Evolutionary conservation across 2,113 vertebrate genomes (phyloP).

Genomic region (Protomyctophum bolini): DNA sequence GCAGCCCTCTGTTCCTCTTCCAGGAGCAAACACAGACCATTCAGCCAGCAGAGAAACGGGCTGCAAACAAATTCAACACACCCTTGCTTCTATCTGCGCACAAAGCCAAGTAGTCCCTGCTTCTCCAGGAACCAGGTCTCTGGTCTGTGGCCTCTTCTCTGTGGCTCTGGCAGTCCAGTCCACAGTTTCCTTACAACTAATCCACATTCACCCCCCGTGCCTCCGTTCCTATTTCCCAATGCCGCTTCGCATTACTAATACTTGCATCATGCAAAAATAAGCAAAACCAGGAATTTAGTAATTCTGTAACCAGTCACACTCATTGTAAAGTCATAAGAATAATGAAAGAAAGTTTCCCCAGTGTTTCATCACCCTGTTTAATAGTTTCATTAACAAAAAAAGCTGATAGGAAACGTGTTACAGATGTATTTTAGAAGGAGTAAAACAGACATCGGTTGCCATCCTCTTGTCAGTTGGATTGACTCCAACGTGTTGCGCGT

Average conservation of each 20-base stretch:
- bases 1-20: conserved; percentile 79
- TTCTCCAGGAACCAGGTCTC: conserved; percentile 58
- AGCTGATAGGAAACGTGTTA: conserved; percentile 35
- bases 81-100: conserved; percentile 45
- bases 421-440: conserved; percentile 9
- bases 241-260: conserved; percentile 72
- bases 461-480: conserved; percentile 11
- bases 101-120: conserved; percentile 62
- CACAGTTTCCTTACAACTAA: conserved; percentile 56
- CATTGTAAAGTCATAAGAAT: conserved; percentile 70
- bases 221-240: conserved; percentile 52
- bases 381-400: conserved; percentile 60
- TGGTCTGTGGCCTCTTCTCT: conserved; percentile 36
- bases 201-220: conserved; percentile 46
- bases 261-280: conserved; percentile 79
- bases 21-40: conserved; percentile 78
- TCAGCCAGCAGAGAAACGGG: conserved; percentile 56
- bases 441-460: conserved; percentile 42
- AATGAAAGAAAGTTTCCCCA: conserved; percentile 67
- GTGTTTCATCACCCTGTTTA: conserved; percentile 75
- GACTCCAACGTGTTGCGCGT: conserved; percentile 34
- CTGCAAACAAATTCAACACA: conserved; percentile 61
- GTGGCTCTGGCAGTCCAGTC: conserved; percentile 39
- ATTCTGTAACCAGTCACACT: conserved; percentile 76
- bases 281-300: conserved; percentile 56